These are phyloP conservation scores for Sepioteuthis lessoniana DNA, from an alignment of 2,888 invertebrate genomes.

Conservation along the genomic window DNA sequence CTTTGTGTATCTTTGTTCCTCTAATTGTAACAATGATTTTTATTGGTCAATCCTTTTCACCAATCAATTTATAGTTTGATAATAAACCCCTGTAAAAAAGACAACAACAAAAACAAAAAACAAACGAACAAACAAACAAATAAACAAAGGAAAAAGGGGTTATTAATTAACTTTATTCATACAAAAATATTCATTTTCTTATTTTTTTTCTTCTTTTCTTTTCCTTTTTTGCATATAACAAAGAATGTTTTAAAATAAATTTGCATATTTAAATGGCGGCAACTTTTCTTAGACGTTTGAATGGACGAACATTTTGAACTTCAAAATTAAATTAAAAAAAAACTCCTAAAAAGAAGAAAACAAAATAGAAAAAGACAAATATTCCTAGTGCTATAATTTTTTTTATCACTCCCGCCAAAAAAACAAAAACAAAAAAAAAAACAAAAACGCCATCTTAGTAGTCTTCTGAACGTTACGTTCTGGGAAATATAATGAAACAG, in stretches of 20 bases:
- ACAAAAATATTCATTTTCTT: too few species aligned
- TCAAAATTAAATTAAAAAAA: neutral
- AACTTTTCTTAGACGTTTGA: neutral
- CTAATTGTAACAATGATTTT: neutral
- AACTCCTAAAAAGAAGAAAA: neutral
- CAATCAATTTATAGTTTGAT: too few species aligned
- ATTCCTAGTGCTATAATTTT: neutral
- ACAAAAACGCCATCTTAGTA: too few species aligned
- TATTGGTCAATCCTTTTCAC: neutral
- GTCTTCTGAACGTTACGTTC: too few species aligned
- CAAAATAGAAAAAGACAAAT: neutral
- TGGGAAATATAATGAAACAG: too few species aligned
- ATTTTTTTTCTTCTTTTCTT: too few species aligned
- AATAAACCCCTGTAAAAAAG: too few species aligned
- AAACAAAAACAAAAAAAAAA: neutral
- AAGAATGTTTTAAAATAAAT: neutral
- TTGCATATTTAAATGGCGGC: neutral
- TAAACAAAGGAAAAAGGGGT: too few species aligned
- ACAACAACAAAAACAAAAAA: too few species aligned
- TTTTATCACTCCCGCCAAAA: neutral
- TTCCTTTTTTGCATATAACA: too few species aligned
- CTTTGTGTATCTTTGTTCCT: neutral
- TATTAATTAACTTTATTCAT: neutral
- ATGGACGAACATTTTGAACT: neutral
- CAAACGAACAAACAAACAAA: too few species aligned